phyloP scores from a whole-genome alignment of 2,113 vertebrate species.

The Melanerpes aurifrons region DNA sequence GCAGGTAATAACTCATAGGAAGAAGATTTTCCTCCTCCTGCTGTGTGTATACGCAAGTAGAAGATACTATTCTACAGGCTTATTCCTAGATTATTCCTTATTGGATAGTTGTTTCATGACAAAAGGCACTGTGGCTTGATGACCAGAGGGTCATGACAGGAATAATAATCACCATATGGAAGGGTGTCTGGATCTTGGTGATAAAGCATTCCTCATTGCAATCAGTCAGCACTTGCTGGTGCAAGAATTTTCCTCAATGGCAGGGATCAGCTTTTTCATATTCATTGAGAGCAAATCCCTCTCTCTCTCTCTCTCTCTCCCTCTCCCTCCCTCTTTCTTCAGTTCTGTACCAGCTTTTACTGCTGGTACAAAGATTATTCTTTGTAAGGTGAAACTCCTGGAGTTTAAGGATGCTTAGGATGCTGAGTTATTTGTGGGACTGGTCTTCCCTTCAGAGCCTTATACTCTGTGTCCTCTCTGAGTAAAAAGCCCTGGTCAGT shows the following conservation, averaged over 20 bases:
- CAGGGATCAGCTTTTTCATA: slow-evolving; percentile 58
- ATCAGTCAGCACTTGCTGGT: slow-evolving; percentile 51
- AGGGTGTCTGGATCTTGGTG: slow-evolving; percentile 49
- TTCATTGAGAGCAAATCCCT: slow-evolving; percentile 55
- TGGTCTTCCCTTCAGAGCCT: neutral
- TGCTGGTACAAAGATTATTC: slow-evolving; percentile 6
- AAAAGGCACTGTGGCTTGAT: slow-evolving; percentile 56
- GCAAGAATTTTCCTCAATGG: slow-evolving; percentile 61
- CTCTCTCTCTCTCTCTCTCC: neutral
- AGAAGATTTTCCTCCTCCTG: slow-evolving; percentile 15
- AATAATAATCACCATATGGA: slow-evolving; percentile 67
- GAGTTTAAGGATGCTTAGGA: neutral
- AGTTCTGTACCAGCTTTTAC: slow-evolving; percentile 1
- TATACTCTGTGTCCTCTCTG: neutral
- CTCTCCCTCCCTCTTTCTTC: neutral
- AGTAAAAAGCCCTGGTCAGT: slow-evolving; percentile 9
- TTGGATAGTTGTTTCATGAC: slow-evolving; percentile 54
- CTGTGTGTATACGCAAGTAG: slow-evolving; percentile 45
- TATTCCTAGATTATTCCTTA: slow-evolving; percentile 53
- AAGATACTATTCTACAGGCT: slow-evolving; percentile 60
- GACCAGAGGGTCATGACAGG: slow-evolving; percentile 58
- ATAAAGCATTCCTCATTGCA: slow-evolving; percentile 50
- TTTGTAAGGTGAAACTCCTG: neutral
- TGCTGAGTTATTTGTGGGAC: neutral
- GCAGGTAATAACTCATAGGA: slow-evolving; percentile 42